These are phyloP conservation scores for Amorpha juglandis DNA, from an alignment of 2,888 invertebrate species.

Conservation along the genomic window DNA sequence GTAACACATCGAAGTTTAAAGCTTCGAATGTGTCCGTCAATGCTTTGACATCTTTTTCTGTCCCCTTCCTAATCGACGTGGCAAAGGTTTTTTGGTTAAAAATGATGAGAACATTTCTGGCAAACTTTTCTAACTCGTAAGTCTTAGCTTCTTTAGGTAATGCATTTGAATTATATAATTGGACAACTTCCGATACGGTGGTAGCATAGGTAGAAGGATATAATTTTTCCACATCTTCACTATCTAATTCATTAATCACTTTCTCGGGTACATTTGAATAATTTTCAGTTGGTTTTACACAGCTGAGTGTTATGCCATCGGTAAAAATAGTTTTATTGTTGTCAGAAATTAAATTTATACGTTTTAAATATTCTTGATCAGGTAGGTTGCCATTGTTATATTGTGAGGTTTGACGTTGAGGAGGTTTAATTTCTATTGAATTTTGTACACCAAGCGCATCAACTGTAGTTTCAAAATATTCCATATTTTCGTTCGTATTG, in stretches of 20 bases:
- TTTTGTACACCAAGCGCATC: neutral
- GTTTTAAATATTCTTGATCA: neutral
- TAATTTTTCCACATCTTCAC: neutral
- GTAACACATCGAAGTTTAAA: slow-evolving; percentile 58
- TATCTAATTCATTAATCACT: too few relatives aligned
- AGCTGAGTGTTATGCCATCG: neutral
- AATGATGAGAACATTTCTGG: slow-evolving; percentile 65
- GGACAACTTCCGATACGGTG: neutral
- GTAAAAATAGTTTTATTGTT: slow-evolving; percentile 9
- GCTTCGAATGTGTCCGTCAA: slow-evolving; percentile 56
- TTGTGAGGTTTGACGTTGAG: neutral
- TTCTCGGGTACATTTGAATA: neutral
- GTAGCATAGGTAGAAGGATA: neutral
- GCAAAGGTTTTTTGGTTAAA: slow-evolving; percentile 66
- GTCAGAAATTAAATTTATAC: slow-evolving; percentile 7
- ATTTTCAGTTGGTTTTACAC: neutral
- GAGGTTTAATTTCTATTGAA: neutral
- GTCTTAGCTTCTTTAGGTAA: slow-evolving; percentile 56
- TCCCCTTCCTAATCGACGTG: slow-evolving; percentile 53
- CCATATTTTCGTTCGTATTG: too few relatives aligned
- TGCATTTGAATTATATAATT: slow-evolving; percentile 36
- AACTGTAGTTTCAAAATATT: neutral
- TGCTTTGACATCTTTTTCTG: slow-evolving; percentile 59
- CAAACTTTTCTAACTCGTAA: slow-evolving; percentile 66
- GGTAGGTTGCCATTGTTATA: neutral